Conservation (phyloP, 2,113 vertebrate genomes). For the Sinocyclocheilus anshuiensis region DNA sequence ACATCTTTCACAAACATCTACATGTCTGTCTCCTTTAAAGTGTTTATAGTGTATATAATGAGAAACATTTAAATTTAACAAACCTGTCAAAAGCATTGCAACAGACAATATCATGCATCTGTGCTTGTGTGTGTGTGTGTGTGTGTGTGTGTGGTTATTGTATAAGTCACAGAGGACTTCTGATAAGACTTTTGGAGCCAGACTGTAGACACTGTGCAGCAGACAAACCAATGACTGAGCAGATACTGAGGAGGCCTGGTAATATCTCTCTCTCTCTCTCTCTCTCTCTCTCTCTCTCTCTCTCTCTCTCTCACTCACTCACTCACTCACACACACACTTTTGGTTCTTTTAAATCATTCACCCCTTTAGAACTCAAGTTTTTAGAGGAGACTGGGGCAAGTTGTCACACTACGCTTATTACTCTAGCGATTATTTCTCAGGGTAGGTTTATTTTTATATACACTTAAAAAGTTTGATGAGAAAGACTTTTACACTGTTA, state of each 20-base stretch:
- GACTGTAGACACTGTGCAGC: constrained; percentile 67
- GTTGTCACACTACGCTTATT: not conserved
- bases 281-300: not conserved
- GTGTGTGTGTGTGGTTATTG: constrained; percentile 59
- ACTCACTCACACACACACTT: not conserved
- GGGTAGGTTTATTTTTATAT: not conserved
- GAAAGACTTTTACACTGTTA: no score
- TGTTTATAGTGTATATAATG: no score
- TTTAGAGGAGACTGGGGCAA: not conserved
- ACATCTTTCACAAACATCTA: no score
- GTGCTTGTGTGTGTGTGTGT: not conserved
- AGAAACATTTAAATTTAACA: not conserved
- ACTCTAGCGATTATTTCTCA: not conserved
- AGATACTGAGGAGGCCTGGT: constrained; percentile 68
- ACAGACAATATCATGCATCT: not conserved
- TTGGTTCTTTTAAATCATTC: not conserved
- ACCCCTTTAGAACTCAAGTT: not conserved
- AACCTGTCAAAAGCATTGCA: not conserved
- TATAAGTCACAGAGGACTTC: constrained; percentile 68
- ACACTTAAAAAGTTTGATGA: no score
- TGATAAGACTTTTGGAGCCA: constrained; percentile 79
- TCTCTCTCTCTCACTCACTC: not conserved
- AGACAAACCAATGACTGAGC: constrained; percentile 71
- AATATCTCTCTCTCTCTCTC: constrained; percentile 37
- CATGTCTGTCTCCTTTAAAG: no score